Conservation (phyloP, 2,888 invertebrate genomes). For the Troilus luridus region DNA sequence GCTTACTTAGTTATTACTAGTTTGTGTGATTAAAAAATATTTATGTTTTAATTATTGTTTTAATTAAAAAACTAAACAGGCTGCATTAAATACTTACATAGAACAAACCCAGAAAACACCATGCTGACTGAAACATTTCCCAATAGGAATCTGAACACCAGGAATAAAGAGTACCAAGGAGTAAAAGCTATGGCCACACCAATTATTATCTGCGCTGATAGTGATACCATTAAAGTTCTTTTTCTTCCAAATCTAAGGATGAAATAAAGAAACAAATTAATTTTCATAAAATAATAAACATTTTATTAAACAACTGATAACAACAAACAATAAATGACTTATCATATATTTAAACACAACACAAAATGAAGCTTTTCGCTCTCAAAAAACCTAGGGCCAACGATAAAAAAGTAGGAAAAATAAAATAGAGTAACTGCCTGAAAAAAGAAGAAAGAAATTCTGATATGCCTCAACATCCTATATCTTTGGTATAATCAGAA, state of each 20-base stretch:
- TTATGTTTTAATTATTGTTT: no score
- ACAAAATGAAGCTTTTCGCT: background rate
- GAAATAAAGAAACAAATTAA: background rate
- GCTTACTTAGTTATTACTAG: no score
- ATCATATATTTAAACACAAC: background rate
- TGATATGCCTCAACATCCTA: no score
- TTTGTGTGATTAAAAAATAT: no score
- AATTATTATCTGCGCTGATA: conserved; percentile 78
- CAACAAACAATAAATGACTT: background rate
- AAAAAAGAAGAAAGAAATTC: no score
- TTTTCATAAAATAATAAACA: background rate
- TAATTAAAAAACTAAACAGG: no score
- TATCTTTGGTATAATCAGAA: no score
- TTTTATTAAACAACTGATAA: background rate
- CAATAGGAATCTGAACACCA: conserved; percentile 78
- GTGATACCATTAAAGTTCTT: conserved; percentile 80
- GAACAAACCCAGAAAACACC: conserved; percentile 84
- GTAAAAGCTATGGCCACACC: conserved; percentile 79
- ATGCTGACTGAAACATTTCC: conserved; percentile 87
- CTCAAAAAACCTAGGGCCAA: background rate
- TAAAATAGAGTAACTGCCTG: no score
- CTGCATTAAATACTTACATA: conserved; percentile 69
- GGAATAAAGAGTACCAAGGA: conserved; percentile 80
- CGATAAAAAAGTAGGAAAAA: no score
- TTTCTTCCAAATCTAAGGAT: conserved; percentile 78